Percentiles rank a stretch among this genome's conserved stretches.
Conservation (phyloP, 2,888 invertebrate species). For the Globia sparganii region DNA sequence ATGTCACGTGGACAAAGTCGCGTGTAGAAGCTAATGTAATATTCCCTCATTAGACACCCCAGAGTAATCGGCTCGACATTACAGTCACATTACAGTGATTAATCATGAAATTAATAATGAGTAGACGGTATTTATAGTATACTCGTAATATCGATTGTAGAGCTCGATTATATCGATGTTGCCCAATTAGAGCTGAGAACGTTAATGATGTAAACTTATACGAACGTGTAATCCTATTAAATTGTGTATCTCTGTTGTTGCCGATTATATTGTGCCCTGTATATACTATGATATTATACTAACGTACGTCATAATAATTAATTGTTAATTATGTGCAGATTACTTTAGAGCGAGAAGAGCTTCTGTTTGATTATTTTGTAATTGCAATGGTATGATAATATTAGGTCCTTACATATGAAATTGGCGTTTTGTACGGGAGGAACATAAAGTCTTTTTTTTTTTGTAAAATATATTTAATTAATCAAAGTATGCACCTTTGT, state of each 20-base stretch:
- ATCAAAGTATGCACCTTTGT: too few species aligned
- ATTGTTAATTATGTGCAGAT: not conserved
- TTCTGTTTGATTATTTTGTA: not conserved
- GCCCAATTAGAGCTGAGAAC: slow-evolving; percentile 50
- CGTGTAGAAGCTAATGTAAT: not conserved
- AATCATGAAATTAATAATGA: slow-evolving; percentile 36
- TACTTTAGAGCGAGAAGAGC: not conserved
- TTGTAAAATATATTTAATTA: too few species aligned
- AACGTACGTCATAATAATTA: slow-evolving; percentile 5
- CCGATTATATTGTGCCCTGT: slow-evolving; percentile 4
- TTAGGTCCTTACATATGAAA: too few species aligned
- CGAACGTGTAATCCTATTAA: slow-evolving; percentile 52
- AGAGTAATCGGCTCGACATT: slow-evolving; percentile 11
- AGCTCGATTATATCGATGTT: slow-evolving; percentile 36
- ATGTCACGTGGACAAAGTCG: not conserved
- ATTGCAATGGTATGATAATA: not conserved
- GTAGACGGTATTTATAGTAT: slow-evolving; percentile 37
- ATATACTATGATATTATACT: not conserved
- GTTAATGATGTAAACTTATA: slow-evolving; percentile 54
- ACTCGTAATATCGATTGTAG: slow-evolving; percentile 41
- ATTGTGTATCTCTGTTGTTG: slow-evolving; percentile 22
- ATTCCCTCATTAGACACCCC: slow-evolving; percentile 11
- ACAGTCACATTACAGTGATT: slow-evolving; percentile 28
- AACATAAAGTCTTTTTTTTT: too few species aligned
- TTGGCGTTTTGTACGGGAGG: too few species aligned